Evolutionary conservation across 2,888 invertebrate genomes (phyloP), one percentile per base, ranked within the genome.

Genomic region (Ctena decussata): DNA sequence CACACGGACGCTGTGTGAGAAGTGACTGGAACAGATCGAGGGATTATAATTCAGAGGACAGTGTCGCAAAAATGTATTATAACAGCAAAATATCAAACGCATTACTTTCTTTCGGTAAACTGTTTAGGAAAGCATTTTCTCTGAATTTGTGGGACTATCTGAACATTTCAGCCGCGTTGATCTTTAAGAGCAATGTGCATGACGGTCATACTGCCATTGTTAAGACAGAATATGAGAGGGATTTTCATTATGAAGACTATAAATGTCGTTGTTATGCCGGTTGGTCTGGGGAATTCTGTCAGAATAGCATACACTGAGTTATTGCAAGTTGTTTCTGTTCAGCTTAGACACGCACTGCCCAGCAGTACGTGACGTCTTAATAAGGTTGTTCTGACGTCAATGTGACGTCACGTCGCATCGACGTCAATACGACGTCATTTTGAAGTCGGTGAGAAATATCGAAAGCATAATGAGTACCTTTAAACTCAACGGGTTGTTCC

Each of bases 1-100:
- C 60, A 27, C 81, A 85, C 41, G 85, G 85, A 46, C 46, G 85
- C 41, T 85, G 85, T 37, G 27, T 71, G 8, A 81, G 76, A 18
- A 65, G 32, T 15, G 53, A 44, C 53, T 78, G 73, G 49, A 8
- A 46, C 46, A 2, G 21, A n/a, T 46, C 46, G 8, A 2, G 12
- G 3, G 2, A 5, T n/a, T 15, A 3, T 3, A 46, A 46, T 8
- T 3, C 46, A 5, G 6, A 15, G 21, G 15, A 46, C 21, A 41
- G 15, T 46, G 12, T 21, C 18, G 3, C 12, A 15, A 21, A 5
- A 46, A 15, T 21, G 12, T 15, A 46, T 3, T 21, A 46, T 46
- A 46, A 21, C 12, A 18, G 3, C 3, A 18, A 46, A 46, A 46
- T 21, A 18, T 12, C 46, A 21, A 46, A 46, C 8, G 21, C 12